Conservation (phyloP, 2,113 vertebrate genomes). For the Epinephelus fuscoguttatus region DNA sequence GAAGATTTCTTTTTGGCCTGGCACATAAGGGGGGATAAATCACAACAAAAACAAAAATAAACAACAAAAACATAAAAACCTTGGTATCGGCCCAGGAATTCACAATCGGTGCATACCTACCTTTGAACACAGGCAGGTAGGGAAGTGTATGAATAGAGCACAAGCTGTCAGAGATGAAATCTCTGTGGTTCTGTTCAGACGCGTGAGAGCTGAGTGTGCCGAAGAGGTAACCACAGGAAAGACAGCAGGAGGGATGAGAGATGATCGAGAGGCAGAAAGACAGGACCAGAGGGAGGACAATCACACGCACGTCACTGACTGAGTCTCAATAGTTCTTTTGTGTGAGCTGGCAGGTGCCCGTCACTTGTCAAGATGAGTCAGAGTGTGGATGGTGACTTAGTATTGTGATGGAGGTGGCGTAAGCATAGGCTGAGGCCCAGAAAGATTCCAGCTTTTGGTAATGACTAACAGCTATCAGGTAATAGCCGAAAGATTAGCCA, state of each 20-base stretch:
- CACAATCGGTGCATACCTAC: too few species aligned
- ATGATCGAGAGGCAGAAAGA: slow-evolving; percentile 49
- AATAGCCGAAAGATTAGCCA: slow-evolving; percentile 66
- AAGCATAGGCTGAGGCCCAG: slow-evolving; percentile 21
- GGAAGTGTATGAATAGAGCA: background rate
- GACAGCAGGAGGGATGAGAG: slow-evolving; percentile 25
- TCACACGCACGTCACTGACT: slow-evolving; percentile 52
- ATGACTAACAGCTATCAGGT: slow-evolving; percentile 64
- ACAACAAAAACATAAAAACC: too few species aligned
- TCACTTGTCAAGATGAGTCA: slow-evolving; percentile 73
- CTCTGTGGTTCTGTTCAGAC: background rate
- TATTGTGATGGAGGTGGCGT: slow-evolving; percentile 22
- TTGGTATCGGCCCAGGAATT: too few species aligned
- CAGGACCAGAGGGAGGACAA: slow-evolving; percentile 51
- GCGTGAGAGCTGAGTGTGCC: background rate
- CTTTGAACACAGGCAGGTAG: background rate
- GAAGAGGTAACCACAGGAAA: slow-evolving; percentile 28
- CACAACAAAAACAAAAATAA: too few species aligned
- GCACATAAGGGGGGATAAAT: too few species aligned
- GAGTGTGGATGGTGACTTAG: slow-evolving; percentile 49
- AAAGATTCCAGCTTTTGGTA: slow-evolving; percentile 48
- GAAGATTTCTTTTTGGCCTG: too few species aligned
- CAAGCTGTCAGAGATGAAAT: slow-evolving; percentile 24
- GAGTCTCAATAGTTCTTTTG: slow-evolving; percentile 65
- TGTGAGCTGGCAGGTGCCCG: slow-evolving; percentile 71